Conservation (phyloP, 2,113 vertebrate species). For the Speoplatyrhinus poulsoni region DNA sequence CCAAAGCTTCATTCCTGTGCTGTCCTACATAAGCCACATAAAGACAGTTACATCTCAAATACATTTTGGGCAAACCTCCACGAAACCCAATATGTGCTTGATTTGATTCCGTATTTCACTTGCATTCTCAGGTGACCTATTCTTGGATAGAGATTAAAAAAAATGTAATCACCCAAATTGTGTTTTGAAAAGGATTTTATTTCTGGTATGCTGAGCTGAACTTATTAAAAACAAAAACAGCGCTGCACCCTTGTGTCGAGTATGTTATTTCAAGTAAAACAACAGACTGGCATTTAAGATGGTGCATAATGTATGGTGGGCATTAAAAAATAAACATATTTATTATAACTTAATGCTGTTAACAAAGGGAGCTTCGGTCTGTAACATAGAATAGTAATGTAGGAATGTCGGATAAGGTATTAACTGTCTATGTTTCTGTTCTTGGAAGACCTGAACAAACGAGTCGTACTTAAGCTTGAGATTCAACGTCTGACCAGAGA, state of each 20-base stretch:
- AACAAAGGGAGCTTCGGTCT: conserved; percentile 40
- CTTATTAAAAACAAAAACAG: not conserved
- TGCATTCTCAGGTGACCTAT: not conserved
- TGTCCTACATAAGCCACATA: conserved; percentile 80
- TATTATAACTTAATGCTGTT: conserved; percentile 12
- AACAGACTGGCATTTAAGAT: not conserved
- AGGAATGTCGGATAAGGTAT: conserved; percentile 44
- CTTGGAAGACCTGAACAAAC: conserved; percentile 59
- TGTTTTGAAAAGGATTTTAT: not conserved
- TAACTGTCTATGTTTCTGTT: conserved; percentile 47
- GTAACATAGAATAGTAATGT: conserved; percentile 25
- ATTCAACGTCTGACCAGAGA: conserved; percentile 44
- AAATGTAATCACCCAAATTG: not conserved
- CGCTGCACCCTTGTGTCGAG: not conserved
- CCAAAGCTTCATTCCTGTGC: conserved; percentile 98
- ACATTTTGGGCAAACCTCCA: not conserved
- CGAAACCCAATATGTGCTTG: not conserved
- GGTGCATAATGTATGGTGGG: not conserved
- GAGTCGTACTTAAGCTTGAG: conserved; percentile 36
- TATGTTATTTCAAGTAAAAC: conserved; percentile 14
- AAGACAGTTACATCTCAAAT: conserved; percentile 11
- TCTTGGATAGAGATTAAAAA: not conserved
- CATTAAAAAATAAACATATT: conserved; percentile 23
- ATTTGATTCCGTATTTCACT: not conserved
- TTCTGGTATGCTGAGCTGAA: conserved; percentile 7